Conservation (phyloP, 2,888 invertebrate genomes). For the Tachina grossa region DNA sequence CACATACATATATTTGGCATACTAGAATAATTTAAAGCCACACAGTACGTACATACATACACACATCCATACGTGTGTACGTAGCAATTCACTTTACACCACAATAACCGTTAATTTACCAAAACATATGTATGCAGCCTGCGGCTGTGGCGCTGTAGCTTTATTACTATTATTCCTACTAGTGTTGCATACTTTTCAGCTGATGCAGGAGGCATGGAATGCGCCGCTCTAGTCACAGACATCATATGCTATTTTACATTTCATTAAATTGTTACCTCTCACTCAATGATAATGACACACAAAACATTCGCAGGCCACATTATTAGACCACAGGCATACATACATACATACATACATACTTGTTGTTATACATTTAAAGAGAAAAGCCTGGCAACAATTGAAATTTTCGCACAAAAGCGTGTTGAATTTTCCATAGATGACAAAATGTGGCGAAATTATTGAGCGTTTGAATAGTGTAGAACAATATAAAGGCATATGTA, state of each 20-base stretch:
- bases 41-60: background rate
- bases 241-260: slow-evolving; percentile 65
- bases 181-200: slow-evolving; percentile 48
- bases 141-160: slow-evolving; percentile 41
- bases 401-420: background rate
- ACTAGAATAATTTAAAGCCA: slow-evolving; percentile 1
- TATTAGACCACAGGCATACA: slow-evolving; percentile 65
- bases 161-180: slow-evolving; percentile 42
- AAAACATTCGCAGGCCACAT: slow-evolving; percentile 44
- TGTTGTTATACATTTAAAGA: background rate
- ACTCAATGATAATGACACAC: slow-evolving; percentile 65
- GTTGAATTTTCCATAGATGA: background rate
- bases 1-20: background rate
- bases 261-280: slow-evolving; percentile 69
- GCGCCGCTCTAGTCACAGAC: slow-evolving; percentile 4
- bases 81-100: slow-evolving; percentile 44
- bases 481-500: background rate
- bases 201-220: background rate
- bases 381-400: slow-evolving; percentile 5
- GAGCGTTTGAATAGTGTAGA: slow-evolving; percentile 1
- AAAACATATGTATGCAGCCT: slow-evolving; percentile 63
- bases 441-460: slow-evolving; percentile 8
- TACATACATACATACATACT: slow-evolving; percentile 6
- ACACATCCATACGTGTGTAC: background rate
- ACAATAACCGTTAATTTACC: slow-evolving; percentile 70